phyloP scores from a whole-genome alignment of 2,888 invertebrate species.

The Cetonia aurata region DNA sequence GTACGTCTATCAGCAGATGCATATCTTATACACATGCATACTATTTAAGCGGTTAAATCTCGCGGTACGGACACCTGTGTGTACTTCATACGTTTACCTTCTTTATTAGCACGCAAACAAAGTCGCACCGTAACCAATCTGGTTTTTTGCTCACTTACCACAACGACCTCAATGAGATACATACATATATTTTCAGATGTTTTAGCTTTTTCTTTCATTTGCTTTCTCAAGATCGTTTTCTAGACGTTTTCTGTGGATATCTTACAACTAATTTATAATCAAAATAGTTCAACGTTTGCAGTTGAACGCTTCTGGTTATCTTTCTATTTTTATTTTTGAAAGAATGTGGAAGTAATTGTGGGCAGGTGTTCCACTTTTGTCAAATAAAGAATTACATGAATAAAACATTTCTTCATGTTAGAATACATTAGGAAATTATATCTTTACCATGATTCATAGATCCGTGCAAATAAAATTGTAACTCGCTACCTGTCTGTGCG shows the following conservation, averaged over 20 bases:
- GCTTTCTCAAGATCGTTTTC: slow-evolving; percentile 14
- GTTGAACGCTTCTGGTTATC: no score
- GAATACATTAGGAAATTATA: no score
- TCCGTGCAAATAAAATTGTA: no score
- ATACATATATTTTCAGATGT: slow-evolving; percentile 41
- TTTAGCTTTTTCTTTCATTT: slow-evolving; percentile 31
- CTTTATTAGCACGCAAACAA: slow-evolving; percentile 47
- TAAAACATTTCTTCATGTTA: no score
- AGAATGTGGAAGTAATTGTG: no score
- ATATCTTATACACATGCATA: background rate
- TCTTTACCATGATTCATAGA: no score
- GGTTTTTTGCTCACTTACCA: slow-evolving; percentile 47
- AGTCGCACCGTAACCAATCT: slow-evolving; percentile 46
- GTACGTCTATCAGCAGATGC: background rate
- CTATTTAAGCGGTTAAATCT: slow-evolving; percentile 34
- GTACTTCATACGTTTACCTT: slow-evolving; percentile 46
- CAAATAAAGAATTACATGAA: no score
- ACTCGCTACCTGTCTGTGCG: no score
- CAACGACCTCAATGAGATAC: slow-evolving; percentile 43
- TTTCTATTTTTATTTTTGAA: no score
- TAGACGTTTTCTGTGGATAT: slow-evolving; percentile 5
- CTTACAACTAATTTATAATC: background rate
- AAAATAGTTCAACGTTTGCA: no score
- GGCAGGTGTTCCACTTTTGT: no score
- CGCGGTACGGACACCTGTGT: slow-evolving; percentile 43